phyloP scores from a whole-genome alignment of 2,888 invertebrate genomes.

The Acrocyrtus sp. region DNA sequence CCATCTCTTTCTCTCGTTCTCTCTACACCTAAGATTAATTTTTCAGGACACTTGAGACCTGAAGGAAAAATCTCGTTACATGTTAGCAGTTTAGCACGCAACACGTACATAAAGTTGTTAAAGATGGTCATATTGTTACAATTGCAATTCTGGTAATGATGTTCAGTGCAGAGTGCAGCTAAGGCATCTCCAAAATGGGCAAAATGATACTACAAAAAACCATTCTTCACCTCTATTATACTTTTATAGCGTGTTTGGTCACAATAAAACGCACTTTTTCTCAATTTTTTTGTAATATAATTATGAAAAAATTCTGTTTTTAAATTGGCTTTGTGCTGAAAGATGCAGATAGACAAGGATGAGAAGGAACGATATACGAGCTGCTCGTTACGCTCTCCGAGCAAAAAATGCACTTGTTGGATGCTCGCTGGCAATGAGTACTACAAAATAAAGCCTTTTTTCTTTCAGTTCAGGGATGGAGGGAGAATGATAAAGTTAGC shows the following conservation, averaged over 20 bases:
- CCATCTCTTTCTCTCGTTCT: neutral
- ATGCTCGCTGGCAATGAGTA: too few species aligned
- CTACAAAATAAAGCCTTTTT: neutral
- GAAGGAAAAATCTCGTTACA: too few species aligned
- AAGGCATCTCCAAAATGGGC: neutral
- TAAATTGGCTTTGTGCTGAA: too few species aligned
- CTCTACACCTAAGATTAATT: neutral
- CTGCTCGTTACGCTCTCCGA: constrained; percentile 9
- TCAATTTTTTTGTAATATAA: constrained; percentile 14
- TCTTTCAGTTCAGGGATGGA: neutral
- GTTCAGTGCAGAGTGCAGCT: too few species aligned
- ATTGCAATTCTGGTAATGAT: constrained; percentile 5
- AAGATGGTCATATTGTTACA: too few species aligned
- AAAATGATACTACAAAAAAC: neutral
- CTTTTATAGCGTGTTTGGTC: constrained; percentile 21
- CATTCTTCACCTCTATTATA: too few species aligned
- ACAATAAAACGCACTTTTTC: constrained; percentile 5
- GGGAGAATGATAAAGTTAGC: neutral
- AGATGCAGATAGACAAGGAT: neutral
- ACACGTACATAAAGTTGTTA: too few species aligned
- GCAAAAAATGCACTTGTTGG: too few species aligned
- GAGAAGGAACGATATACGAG: neutral
- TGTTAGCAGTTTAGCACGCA: too few species aligned
- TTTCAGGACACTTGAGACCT: too few species aligned
- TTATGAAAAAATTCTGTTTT: constrained; percentile 1